Evolutionary conservation across 2,797 vertebrate species (phyloP), one percentile per base, ranked within the genome.

Genomic region (Oryzias sinensis): DNA sequence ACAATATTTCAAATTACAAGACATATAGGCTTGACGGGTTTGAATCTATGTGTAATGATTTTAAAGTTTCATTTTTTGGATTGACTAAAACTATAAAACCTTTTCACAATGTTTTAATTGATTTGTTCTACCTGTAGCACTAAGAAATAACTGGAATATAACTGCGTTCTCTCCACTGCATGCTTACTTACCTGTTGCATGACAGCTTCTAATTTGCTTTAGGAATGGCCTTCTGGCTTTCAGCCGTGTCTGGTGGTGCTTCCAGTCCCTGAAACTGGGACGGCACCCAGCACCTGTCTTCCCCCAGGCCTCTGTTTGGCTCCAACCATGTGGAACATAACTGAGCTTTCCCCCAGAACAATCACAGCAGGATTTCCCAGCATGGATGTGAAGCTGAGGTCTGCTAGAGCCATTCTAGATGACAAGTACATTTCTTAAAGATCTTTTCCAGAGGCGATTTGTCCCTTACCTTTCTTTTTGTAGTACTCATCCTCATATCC

Each of bases 401-500:
- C n/a, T 43, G 24, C 55, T 42, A 29, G 7, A 18, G 58, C 29
- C 43, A 62, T 61, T 17, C 45, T 54, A 43, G 7, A 18, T 58
- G 24, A 33, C 29, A 2, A 33, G 29, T 33, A 3, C 29, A 33
- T 33, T 33, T 33, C 29, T 33, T 33, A 8, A 33, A 33, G 29
- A 8, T 9, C 8, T 33, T 33, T 33, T 22, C 20, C 20, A 8
- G 3, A 33, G 9, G 33, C 44, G 29, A 45, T 9, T 2, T 24
- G 56, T 5, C n/a, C 49, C 49, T 80, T 81, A 98, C 97, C 97
- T 95, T 92, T 98, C 76, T 96, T 97, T 83, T 94, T 97, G 89
- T 95, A 93, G 85, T 96, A 98, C 15, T 96, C 94, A 0, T 99
- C 95, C 67, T 96, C 94, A 1, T 95, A 90, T 0, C 92, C 95